phyloP scores from a whole-genome alignment of 2,113 vertebrate species.

The Crocuta crocuta region DNA sequence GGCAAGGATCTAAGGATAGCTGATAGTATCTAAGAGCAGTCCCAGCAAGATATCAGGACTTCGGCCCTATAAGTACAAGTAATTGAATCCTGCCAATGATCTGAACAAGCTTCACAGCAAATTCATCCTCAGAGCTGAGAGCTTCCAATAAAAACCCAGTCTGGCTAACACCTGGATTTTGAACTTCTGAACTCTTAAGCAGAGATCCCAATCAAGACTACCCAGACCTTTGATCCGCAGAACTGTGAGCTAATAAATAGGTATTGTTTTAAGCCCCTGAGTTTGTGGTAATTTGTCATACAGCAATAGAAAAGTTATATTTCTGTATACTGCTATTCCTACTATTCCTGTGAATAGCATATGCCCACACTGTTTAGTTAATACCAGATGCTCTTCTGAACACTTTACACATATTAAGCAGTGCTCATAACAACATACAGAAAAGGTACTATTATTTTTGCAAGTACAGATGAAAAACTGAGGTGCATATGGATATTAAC shows the following conservation, averaged over 20 bases:
- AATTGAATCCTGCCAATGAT: neutral
- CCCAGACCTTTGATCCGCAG: neutral
- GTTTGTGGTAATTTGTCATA: neutral
- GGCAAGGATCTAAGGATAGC: neutral
- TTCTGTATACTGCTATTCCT: neutral
- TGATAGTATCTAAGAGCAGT: neutral
- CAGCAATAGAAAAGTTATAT: neutral
- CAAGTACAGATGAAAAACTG: neutral
- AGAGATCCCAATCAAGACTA: neutral
- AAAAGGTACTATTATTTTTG: neutral
- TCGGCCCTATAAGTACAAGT: neutral
- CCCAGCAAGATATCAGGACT: neutral
- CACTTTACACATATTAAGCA: neutral
- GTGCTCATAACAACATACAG: neutral
- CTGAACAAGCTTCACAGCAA: neutral
- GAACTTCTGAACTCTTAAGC: neutral
- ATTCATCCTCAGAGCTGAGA: neutral
- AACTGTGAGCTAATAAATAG: neutral
- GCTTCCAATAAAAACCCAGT: neutral
- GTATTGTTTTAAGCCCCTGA: neutral
- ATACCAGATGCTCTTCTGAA: neutral
- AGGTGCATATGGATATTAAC: neutral
- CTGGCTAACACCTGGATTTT: neutral
- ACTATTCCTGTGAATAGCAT: neutral
- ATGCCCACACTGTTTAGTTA: neutral